phyloP scores from a whole-genome alignment of 1,140 invertebrate genomes.

The Heliconius congener region DNA sequence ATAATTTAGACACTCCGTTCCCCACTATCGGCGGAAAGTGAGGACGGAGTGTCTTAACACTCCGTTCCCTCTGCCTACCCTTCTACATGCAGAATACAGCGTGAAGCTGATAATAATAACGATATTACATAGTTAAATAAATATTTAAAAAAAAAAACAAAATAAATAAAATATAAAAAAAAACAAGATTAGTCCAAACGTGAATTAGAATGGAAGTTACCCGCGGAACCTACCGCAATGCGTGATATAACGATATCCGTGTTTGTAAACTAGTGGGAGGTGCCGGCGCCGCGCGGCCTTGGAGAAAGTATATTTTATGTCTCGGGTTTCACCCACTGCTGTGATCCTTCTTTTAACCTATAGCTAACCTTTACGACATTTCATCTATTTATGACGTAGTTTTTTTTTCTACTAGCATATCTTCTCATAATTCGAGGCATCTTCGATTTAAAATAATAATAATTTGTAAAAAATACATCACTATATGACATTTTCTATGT shows the following conservation, averaged over 20 bases:
- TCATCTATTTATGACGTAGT: not conserved
- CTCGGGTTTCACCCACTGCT: constrained; percentile 54
- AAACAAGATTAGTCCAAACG: not conserved
- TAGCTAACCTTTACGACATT: not conserved
- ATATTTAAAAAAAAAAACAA: too few relatives aligned
- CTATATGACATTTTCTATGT: too few relatives aligned
- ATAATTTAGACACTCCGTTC: too few relatives aligned
- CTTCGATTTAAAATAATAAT: too few relatives aligned
- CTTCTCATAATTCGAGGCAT: too few relatives aligned
- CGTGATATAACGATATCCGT: constrained; percentile 67
- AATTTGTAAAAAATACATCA: too few relatives aligned
- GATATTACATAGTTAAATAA: not conserved
- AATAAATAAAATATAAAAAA: not conserved
- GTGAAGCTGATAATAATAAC: too few relatives aligned
- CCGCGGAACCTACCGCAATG: constrained; percentile 50
- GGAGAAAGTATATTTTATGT: constrained; percentile 61
- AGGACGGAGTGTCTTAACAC: too few relatives aligned
- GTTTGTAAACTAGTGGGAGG: constrained; percentile 52
- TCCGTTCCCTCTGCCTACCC: too few relatives aligned
- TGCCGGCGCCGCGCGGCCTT: constrained; percentile 68
- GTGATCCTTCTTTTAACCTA: constrained; percentile 26
- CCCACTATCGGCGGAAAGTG: too few relatives aligned
- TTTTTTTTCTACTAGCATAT: too few relatives aligned
- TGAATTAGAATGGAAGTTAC: constrained; percentile 43
- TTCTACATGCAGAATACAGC: too few relatives aligned